phyloP scores from a whole-genome alignment of 92 coral and sea anemone species.

The Diadumene lineata region DNA sequence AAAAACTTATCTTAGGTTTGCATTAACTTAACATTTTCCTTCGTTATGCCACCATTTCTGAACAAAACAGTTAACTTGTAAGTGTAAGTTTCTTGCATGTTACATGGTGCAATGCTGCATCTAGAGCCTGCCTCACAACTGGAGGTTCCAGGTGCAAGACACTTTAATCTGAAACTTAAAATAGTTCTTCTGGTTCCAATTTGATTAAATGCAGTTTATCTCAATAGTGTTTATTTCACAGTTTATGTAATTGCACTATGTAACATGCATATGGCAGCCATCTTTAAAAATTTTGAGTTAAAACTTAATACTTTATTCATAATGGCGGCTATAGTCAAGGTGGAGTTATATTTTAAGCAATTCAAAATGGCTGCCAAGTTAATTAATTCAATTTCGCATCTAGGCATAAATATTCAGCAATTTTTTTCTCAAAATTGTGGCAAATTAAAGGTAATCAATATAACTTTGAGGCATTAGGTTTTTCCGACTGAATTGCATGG shows the following conservation, averaged over 20 bases:
- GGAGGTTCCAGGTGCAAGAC: too few relatives aligned
- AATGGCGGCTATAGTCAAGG: too few relatives aligned
- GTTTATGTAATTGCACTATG: neutral
- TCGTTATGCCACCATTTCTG: neutral
- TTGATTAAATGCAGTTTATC: too few relatives aligned
- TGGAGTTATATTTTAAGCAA: neutral
- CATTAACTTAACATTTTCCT: neutral
- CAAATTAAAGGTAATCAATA: neutral
- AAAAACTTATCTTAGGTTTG: constrained; percentile 18
- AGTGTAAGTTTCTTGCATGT: neutral
- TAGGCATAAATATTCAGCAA: neutral
- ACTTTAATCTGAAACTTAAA: too few relatives aligned
- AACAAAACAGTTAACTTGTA: neutral
- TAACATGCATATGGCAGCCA: neutral
- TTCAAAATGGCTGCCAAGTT: neutral
- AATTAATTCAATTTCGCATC: neutral
- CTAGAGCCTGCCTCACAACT: too few relatives aligned
- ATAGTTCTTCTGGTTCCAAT: too few relatives aligned
- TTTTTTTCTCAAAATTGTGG: constrained; percentile 4
- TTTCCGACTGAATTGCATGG: constrained; percentile 14
- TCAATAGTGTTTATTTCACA: too few relatives aligned
- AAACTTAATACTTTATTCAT: neutral
- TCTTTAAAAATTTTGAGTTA: neutral
- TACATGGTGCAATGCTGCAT: neutral
- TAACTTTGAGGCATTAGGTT: neutral